These are phyloP conservation scores for Ophiodon elongatus DNA, from an alignment of 2,113 vertebrate species.

Conservation along the genomic window DNA sequence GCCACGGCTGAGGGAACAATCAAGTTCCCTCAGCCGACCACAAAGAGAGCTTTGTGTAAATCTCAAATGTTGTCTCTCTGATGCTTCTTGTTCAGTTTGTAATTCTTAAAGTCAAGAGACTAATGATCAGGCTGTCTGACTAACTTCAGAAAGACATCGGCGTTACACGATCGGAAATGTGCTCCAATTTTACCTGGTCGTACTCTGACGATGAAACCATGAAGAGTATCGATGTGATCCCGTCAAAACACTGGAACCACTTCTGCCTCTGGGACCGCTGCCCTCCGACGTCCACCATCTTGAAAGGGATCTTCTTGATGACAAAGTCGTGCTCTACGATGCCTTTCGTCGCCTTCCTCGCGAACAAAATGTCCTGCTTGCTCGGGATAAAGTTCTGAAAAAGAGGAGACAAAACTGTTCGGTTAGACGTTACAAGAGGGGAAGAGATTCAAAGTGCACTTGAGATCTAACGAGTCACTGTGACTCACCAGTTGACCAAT, in stretches of 20 bases:
- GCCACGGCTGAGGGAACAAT: constrained; percentile 53
- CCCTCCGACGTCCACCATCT: constrained; percentile 98
- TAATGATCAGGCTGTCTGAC: constrained; percentile 6
- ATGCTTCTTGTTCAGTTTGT: constrained; percentile 29
- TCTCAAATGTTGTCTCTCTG: constrained; percentile 26
- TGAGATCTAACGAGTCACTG: neutral
- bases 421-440: neutral
- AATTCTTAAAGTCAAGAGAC: constrained; percentile 26
- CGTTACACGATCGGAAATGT: neutral
- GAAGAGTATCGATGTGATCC: constrained; percentile 97
- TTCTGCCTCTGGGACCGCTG: constrained; percentile 97
- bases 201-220: constrained; percentile 98
- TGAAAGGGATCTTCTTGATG: constrained; percentile 98
- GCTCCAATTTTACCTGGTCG: constrained; percentile 84
- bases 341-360: constrained; percentile 96
- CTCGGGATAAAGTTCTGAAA: constrained; percentile 93
- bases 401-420: neutral
- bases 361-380: constrained; percentile 95
- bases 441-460: neutral
- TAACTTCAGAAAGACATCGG: neutral
- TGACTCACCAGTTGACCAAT: constrained; percentile 96
- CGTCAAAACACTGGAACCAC: constrained; percentile 99
- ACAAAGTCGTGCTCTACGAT: constrained; percentile 98
- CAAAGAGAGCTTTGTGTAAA: constrained; percentile 71
- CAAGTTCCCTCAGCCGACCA: constrained; percentile 49